Evolutionary conservation across 2,797 vertebrate genomes (phyloP), one percentile per base, ranked within the genome.

Genomic region (Hipposideros larvatus): DNA sequence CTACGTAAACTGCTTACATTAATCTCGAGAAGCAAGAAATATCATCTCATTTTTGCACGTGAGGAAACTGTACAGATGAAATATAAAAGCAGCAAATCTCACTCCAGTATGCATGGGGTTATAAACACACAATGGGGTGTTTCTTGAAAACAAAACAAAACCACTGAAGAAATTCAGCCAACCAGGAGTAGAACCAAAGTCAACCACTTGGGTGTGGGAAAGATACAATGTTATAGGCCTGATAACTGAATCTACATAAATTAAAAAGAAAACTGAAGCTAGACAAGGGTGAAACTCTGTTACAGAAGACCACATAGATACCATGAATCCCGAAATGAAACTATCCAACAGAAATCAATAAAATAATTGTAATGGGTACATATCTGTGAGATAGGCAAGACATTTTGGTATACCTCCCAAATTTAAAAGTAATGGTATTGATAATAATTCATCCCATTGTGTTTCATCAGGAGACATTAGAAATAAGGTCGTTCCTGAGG

Each of bases 41-140:
- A 53, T 19, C 10, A 34, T 90, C 22, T 77, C 26, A 70, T 37
- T 79, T 87, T 84, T 34, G 34, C 34, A 80, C 87, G 53, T 43
- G 9, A 92, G 18, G 21, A 89, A 94, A 93, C 9, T 19, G 3
- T 37, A 73, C 1, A 37, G 41, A 51, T 87, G 4, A 96, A 90
- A 89, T 48, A 83, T n/a, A 78, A 92, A 97, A 95, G 61, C 48
- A 88, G 21, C 4, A 96, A 87, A 80, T 87, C 5, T 92, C 24
- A 79, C 24, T 83, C 19, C 70, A 91, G 78, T 1, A 77, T 75
- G 2, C 1, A 93, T 65, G 19, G 8, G 0, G 4, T 86, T 80
- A 57, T 57, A 90, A 94, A 65, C 9, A 84, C 18, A 66, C 0
- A 53, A 70, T 22, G 46, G 4, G 31, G n/a, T 74, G 74, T 41